Conservation (phyloP, 2,113 vertebrate species). For the Dipodomys stephensi region DNA sequence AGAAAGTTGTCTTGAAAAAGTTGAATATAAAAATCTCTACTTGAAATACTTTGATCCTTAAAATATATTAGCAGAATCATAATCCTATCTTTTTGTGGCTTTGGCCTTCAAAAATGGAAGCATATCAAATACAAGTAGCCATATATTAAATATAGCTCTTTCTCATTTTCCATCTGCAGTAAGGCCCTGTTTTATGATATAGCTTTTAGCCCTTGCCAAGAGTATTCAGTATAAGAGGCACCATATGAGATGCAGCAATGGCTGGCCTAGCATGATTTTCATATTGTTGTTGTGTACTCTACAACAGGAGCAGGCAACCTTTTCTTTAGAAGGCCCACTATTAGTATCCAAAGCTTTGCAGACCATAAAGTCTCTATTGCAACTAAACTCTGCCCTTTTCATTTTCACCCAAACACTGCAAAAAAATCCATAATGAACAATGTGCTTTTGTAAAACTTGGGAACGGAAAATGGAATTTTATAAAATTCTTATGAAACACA, state of each 20-base stretch:
- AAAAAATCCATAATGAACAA: neutral
- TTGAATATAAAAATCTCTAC: neutral
- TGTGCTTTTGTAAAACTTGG: constrained; percentile 15
- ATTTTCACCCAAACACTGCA: neutral
- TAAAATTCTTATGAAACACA: neutral
- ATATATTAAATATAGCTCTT: neutral
- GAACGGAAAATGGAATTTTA: constrained; percentile 26
- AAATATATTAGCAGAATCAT: neutral
- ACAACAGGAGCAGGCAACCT: neutral
- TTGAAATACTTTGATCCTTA: neutral
- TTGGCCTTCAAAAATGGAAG: neutral
- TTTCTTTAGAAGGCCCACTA: neutral
- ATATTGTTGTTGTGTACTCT: neutral
- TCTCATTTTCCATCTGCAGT: neutral
- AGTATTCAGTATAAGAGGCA: neutral
- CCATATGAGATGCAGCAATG: neutral
- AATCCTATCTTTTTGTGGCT: constrained; percentile 5
- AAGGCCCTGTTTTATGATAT: neutral
- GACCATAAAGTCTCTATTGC: neutral
- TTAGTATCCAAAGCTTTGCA: neutral
- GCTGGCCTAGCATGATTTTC: neutral
- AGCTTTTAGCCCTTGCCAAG: neutral
- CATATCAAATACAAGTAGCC: neutral
- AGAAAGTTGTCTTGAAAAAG: neutral
- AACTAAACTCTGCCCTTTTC: neutral